A percentile compares a stretch with the other conserved stretches of the same genome.
Evolutionary conservation across 2,797 vertebrate species (phyloP).

Genomic region (Hephaestus fuliginosus): DNA sequence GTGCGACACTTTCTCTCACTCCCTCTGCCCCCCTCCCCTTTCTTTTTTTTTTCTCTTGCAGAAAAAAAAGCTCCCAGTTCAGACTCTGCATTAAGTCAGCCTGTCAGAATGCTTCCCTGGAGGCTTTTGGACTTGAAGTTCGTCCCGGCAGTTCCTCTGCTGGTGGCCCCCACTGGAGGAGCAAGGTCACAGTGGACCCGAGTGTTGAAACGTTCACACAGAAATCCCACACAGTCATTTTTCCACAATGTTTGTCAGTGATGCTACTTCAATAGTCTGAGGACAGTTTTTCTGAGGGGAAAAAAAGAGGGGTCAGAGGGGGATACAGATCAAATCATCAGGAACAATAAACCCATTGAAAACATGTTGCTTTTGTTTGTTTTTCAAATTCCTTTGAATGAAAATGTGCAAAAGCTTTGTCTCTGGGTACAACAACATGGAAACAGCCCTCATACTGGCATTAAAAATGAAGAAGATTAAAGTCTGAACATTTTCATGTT

Average conservation of each 20-base stretch:
- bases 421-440: background rate
- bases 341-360: background rate
- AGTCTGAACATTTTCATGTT: background rate
- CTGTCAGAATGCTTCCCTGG: conserved; percentile 90
- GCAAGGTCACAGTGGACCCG: conserved; percentile 66
- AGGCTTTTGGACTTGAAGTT: conserved; percentile 87
- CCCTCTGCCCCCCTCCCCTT: background rate
- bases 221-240: conserved; percentile 31
- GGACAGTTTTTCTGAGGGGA: background rate
- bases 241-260: conserved; percentile 14
- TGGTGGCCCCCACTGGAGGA: conserved; percentile 69
- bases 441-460: background rate
- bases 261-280: conserved; percentile 16
- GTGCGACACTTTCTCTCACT: conserved; percentile 36
- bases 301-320: background rate
- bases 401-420: background rate
- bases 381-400: background rate
- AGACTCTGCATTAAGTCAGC: conserved; percentile 88
- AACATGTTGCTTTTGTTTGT: background rate
- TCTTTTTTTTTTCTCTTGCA: conserved; percentile 27
- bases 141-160: conserved; percentile 87
- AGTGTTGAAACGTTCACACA: conserved; percentile 62
- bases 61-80: conserved; percentile 52
- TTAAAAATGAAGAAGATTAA: background rate
- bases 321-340: background rate